Evolutionary conservation across 2,113 vertebrate species (phyloP).

Genomic region (Marcusenius ussheri): DNA sequence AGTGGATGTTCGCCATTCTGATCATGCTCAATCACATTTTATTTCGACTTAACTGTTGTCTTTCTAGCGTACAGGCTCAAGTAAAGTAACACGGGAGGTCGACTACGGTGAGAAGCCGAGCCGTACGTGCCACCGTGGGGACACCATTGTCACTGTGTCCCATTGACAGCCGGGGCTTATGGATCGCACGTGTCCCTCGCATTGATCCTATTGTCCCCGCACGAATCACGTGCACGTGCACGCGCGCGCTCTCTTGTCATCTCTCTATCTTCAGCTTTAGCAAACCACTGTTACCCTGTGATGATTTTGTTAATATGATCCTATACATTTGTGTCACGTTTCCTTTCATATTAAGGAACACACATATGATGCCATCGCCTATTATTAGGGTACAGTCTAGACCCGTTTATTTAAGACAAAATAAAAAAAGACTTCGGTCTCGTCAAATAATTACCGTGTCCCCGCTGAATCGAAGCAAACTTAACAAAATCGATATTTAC

Average conservation of each 20-base stretch:
- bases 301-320: neutral
- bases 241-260: neutral
- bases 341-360: neutral
- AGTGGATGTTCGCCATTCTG: neutral
- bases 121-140: constrained; percentile 48
- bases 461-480: neutral
- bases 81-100: constrained; percentile 31
- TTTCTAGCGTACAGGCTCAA: constrained; percentile 40
- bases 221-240: constrained; percentile 45
- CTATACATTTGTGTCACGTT: neutral
- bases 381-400: neutral
- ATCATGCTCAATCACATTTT: too few species aligned
- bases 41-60: constrained; percentile 4
- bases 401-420: neutral
- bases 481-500: neutral
- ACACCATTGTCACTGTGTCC: constrained; percentile 48
- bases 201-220: constrained; percentile 62
- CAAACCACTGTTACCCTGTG: neutral
- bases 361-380: neutral
- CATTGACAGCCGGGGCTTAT: constrained; percentile 54
- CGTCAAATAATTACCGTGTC: neutral
- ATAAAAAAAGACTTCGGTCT: neutral
- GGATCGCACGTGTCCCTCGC: constrained; percentile 62
- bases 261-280: neutral
- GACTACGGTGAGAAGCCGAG: constrained; percentile 38